Evolutionary conservation across 2,113 vertebrate species (phyloP), one percentile per base, ranked within the genome.

Genomic region (Phalacrocorax carbo): DNA sequence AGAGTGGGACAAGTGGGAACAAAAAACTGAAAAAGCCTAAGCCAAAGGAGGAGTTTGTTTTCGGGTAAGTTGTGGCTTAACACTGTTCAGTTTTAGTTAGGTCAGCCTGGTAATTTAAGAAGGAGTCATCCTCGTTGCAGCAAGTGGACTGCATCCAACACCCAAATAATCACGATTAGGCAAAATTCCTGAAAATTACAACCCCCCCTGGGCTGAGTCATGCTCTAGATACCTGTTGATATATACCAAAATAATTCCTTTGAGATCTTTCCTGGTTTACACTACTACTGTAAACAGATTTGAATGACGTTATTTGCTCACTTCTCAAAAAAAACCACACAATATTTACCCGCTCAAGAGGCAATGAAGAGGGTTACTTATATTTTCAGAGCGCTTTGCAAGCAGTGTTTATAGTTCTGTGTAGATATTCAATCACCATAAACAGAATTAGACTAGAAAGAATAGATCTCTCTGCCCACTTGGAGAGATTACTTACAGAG

Each of bases 1-100:
- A 98, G 79, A 94, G 98, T 87, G 99, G 98, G 86, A 95, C 98
- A 90, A 99, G 98, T 98, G 99, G 98, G 92, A 99, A 98, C 98
- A 99, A 99, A 97, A 99, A 99, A 95, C 98, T 99, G 91, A 99
- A 99, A 95, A 99, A 98, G 97, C 97, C 98, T 84, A 99, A 99
- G 98, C 98, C 98, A 97, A 99, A 99, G 98, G 99, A 99, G 55
- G 99, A 99, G 36, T 98, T 98, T 70, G 97, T 98, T 91, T 98
- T 98, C 66, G 98, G 99, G 99, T 99, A 95, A 98, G 99, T 97
- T 54, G 18, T 17, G 3, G 34, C 13, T 75, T 92, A 62, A 72
- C 49, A 9, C 16, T 48, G 12, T 68, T 84, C 2, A 12, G 29
- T 83, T 95, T 81, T 48, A 55, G 12, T 73, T 73, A 46, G 36